Evolutionary conservation across 2,113 vertebrate species (phyloP).

Genomic region (Mus spicilegus): DNA sequence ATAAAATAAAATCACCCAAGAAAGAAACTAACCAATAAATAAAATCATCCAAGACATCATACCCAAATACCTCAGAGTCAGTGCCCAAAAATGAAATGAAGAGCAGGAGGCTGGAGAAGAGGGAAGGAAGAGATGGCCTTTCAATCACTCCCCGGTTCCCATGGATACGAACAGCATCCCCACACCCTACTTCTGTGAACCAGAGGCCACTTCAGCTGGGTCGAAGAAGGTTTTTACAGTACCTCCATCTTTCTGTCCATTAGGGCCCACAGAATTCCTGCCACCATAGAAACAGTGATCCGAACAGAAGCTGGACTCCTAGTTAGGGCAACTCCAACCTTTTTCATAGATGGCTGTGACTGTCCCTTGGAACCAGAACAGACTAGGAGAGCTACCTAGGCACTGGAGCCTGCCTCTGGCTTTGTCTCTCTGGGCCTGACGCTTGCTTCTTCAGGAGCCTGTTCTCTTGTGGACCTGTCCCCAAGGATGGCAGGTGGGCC

Average conservation of each 20-base stretch:
- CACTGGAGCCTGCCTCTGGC: background rate
- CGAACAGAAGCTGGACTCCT: background rate
- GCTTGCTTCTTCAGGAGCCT: background rate
- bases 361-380: background rate
- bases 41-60: background rate
- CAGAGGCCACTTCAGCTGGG: background rate
- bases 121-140: background rate
- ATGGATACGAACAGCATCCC: background rate
- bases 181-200: no score
- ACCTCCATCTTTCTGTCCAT: background rate
- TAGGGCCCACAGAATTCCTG: background rate
- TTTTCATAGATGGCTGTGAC: background rate
- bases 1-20: background rate
- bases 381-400: background rate
- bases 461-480: background rate
- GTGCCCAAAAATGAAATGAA: background rate
- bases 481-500: background rate
- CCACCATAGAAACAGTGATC: background rate
- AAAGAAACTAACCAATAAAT: background rate
- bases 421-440: background rate
- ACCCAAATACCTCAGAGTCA: background rate
- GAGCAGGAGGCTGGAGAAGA: background rate
- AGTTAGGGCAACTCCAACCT: background rate
- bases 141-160: background rate
- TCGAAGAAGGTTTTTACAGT: background rate